Evolutionary conservation across 2,113 vertebrate species (phyloP), one percentile per base, ranked within the genome.

Genomic region (Syngnathus typhle): DNA sequence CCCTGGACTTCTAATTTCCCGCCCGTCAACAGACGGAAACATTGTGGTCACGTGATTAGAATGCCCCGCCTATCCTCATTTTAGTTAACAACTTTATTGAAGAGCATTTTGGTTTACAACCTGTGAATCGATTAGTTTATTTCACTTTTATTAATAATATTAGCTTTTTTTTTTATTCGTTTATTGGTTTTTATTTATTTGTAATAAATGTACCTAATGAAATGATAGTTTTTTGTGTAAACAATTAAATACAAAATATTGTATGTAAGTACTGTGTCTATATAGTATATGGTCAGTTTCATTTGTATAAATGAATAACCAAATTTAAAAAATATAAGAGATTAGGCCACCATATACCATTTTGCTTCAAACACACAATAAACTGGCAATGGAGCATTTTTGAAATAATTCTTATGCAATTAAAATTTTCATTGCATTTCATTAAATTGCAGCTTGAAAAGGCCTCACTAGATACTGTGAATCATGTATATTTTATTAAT

Each of bases 1-100:
- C 12, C 1, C 43, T 4, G 32, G 44, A 71, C 9, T 71, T 84
- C 64, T 46, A 75, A 82, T 19, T 80, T 89, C 84, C 81, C 87
- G 87, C 85, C 62, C 15, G 32, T 4, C 81, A 76, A 60, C 9
- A 3, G 41, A 41, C 10, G 4, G 16, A 11, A 12, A 19, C 19
- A 18, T 41, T 6, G 1, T 12, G 19, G 41, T 62, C 60, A 62
- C 39, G 7, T 62, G 41, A 44, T 5, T 41, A 41, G 12, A 27
- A 10, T 27, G 41, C 10, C 39, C 5, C 38, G 38, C 59, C 59
- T 36, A 38, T 21, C 13, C 44, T 59, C 38, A 1, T 16, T 58
- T 58, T 1, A 16, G 2, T 0, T 3, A 19, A 51, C 7, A 51
- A 51, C 8, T n/a, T 51, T n/a, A 51, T 51, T 51, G 12, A 18